Percentiles rank a stretch among this genome's conserved stretches.
phyloP scores from a whole-genome alignment of 1,140 invertebrate genomes.

The Sarcophaga peregrina region DNA sequence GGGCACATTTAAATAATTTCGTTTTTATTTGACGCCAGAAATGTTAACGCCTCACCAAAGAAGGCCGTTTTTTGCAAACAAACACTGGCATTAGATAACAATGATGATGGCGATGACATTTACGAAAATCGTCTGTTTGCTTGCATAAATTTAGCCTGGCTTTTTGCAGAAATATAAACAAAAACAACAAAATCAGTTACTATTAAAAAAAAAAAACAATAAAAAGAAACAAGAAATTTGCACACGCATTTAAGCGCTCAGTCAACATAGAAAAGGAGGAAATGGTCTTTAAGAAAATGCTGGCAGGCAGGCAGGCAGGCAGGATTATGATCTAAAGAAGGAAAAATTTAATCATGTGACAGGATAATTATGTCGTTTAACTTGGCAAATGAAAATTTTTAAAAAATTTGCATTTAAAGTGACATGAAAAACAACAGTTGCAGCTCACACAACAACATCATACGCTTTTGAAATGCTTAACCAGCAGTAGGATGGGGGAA shows the following conservation, averaged over 20 bases:
- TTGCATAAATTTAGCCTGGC: no score
- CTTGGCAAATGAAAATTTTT: constrained; percentile 31
- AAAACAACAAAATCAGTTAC: no score
- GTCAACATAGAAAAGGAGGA: no score
- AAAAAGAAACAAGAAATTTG: background rate
- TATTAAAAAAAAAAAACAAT: background rate
- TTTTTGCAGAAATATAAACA: no score
- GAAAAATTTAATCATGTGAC: constrained; percentile 54
- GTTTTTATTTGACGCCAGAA: background rate
- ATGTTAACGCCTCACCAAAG: constrained; percentile 26
- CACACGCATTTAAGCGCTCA: background rate
- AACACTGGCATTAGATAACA: constrained; percentile 18
- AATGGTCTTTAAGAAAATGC: no score
- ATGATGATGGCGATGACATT: constrained; percentile 26
- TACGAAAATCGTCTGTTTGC: background rate
- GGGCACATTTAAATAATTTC: background rate
- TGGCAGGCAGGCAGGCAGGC: background rate
- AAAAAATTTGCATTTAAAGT: constrained; percentile 64
- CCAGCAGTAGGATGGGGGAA: background rate
- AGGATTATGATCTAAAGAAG: constrained; percentile 21
- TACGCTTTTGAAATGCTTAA: background rate
- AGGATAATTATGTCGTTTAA: constrained; percentile 51
- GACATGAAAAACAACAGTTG: constrained; percentile 45
- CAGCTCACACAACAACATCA: constrained; percentile 1
- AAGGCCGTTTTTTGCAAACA: background rate